Base-by-base conservation (phyloP, 2,888 invertebrate species). In the Cheilosia urbana region DNA sequence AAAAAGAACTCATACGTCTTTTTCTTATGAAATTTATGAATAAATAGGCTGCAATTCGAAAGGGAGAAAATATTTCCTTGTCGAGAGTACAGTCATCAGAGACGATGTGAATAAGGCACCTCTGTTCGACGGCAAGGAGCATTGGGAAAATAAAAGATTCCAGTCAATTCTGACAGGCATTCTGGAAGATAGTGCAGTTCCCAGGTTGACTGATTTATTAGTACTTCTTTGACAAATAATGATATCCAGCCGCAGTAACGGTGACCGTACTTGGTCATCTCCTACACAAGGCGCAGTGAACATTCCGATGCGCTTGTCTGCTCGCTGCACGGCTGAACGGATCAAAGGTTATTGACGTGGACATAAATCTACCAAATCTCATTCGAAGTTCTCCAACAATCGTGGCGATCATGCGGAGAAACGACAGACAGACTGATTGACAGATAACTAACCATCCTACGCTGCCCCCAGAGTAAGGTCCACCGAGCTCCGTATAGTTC, bases 311-410 rank as follows among this genome's bases (percentile, higher is more conserved):
- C 47, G 58, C 58, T 62, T 55, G 63, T 62, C 57, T 58, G 17
- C 47, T 42, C 11, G 34, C 30, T 9, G 9, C 9, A 2, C 30
- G 9, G 30, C 42, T 65, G 30, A 58, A 17, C 51, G 53, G 84
- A 79, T 84, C 80, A 84, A 80, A 84, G 84, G 84, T 84, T 79
- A 80, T 75, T 80, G 75, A 84, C 79, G 79, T 84, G 75, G 75
- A 69, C 75, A 84, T 79, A 79, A 83, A 78, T 79, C 73, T 79
- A 66, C 72, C 47, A 68, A 83, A 78, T 77, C 72, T 72, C 62
- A 73, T 73, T 73, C 73, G 62, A 57, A 75, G 68, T 34, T 80
- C 60, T 45, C 7, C 47, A 55, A 15, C 58, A 75, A 69, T 71
- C 81, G 63, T 69, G 47, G 57, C 60, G 69, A 81, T 69, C 75